Percentiles rank a stretch among this genome's conserved stretches.
These are phyloP conservation scores for Catocala nupta DNA, from an alignment of 2,888 invertebrate genomes.

Conservation along the genomic window DNA sequence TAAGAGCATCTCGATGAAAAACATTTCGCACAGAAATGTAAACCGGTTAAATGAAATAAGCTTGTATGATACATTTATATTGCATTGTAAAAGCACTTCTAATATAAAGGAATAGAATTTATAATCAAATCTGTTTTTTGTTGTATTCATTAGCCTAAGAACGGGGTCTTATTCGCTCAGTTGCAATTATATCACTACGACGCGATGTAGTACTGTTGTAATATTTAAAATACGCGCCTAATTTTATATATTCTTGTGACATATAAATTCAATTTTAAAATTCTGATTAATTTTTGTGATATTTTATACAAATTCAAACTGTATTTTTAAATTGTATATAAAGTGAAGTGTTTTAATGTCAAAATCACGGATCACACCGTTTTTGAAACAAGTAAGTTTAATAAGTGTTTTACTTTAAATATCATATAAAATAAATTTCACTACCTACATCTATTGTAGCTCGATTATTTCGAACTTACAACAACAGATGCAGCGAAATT, in stretches of 20 bases:
- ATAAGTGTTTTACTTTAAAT: too few species aligned
- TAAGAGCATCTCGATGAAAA: constrained; percentile 12
- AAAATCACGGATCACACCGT: constrained; percentile 52
- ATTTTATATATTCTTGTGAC: background rate
- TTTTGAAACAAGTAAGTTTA: constrained; percentile 60
- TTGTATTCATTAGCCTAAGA: constrained; percentile 9
- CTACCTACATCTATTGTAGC: too few species aligned
- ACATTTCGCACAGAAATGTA: background rate
- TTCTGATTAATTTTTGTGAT: background rate
- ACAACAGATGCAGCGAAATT: too few species aligned
- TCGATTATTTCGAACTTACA: too few species aligned
- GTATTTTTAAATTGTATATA: background rate
- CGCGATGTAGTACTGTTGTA: constrained; percentile 15
- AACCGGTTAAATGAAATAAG: constrained; percentile 22
- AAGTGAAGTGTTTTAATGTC: constrained; percentile 38
- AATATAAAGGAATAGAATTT: background rate
- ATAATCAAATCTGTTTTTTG: background rate
- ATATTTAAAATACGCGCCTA: background rate
- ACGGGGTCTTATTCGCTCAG: constrained; percentile 14
- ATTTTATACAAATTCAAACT: too few species aligned
- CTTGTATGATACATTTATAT: background rate
- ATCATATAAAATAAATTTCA: too few species aligned
- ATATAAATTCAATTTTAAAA: too few species aligned
- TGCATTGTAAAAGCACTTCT: constrained; percentile 5
- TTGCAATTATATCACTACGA: constrained; percentile 16